Base-by-base conservation (phyloP, 2,113 vertebrate species). In the Corythornis madagascariensis region DNA sequence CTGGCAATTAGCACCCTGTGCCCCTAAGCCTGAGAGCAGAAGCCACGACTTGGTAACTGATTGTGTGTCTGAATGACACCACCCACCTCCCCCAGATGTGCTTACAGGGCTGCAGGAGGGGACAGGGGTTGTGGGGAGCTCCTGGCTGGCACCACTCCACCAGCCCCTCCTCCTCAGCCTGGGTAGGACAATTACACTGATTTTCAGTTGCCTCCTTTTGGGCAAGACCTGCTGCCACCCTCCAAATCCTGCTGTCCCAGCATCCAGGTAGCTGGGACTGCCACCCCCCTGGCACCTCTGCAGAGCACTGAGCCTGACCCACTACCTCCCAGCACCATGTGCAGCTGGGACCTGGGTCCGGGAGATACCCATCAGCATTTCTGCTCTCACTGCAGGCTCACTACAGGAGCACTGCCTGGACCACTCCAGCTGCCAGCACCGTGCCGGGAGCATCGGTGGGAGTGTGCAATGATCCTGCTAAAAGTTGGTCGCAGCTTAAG, bases 351-450 rank as follows among this genome's bases (percentile, higher is more conserved):
- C 3, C 48, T 45, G 53, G 31, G 33, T 48, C 28, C 3, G 1
- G 71, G 13, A 18, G 29, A 52, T 16, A 17, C 16, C 11, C 55
- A 56, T 6, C 60, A 47, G n/a, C n/a, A 47, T 15, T 21, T 61
- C 59, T 76, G 55, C 40, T 17, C 64, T 38, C 28, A 1, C 29
- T 5, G 0, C 24, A 11, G 38, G 43, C 42, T 94, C 21, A 2
- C 17, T 1, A 38, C 4, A 4, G 9, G 19, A 47, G 31, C 4
- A 2, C 20, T 1, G 0, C 31, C 35, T 4, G 5, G 31, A 20
- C 9, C 4, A 1, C 11, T 75, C 6, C 26, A 50, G 48, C 72
- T 57, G 50, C 61, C 16, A 4, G 2, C 57, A 29, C 18, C 6
- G 4, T 2, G 7, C 25, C 5, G 2, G 29, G 70, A 71, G 52